Base-by-base conservation (phyloP, 1,140 invertebrate species). In the Geopemphigus sp. region DNA sequence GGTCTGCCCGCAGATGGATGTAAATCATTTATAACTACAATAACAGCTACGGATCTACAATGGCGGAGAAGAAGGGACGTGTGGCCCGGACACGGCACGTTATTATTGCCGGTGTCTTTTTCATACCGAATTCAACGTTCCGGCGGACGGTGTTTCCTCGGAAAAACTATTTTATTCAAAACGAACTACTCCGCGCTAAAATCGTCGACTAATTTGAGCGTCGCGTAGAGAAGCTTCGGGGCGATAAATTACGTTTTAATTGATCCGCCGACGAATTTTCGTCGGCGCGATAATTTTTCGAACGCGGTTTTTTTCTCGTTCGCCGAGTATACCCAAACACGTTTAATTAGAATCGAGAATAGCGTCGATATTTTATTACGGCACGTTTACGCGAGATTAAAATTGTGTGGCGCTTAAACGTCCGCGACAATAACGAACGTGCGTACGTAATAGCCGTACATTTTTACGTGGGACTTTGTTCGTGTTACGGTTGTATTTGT, bases 11-110 rank as follows among this genome's bases (percentile, higher is more conserved):
- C 53, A 45, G 26, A 57, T 39, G 54, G 59, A 57, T 61, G 19
- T 5, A 45, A 45, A 59, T 57, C 32, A 59, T 76, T 76, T 76
- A 76, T 76, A 76, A 76, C 56, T 57, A 76, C n/a, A 61, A 76
- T 76, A 76, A 57, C 32, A 24, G n/a, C 54, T 26, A 76, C 6
- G 1, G 53, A 54, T 59, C 59, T 76, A 59, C 32, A 76, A 73
- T 54, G 56, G 70, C n/a, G n/a, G n/a, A n/a, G n/a, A n/a, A n/a
- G n/a, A n/a, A 63, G 61, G 26, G 17, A 32, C 19, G 12, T 17
- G 57, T 61, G 57, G n/a, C n/a, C n/a, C 24, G 26, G 22, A 26
- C n/a, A n/a, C 6, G 5, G 19, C 29, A 17, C n/a, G n/a, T n/a
- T n/a, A n/a, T 22, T 39, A 22, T 66, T 45, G 19, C n/a, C 32